A percentile compares a stretch with the other conserved stretches of the same genome.
Evolutionary conservation across 2,113 vertebrate species (phyloP).

Genomic region (Raja brachyura): DNA sequence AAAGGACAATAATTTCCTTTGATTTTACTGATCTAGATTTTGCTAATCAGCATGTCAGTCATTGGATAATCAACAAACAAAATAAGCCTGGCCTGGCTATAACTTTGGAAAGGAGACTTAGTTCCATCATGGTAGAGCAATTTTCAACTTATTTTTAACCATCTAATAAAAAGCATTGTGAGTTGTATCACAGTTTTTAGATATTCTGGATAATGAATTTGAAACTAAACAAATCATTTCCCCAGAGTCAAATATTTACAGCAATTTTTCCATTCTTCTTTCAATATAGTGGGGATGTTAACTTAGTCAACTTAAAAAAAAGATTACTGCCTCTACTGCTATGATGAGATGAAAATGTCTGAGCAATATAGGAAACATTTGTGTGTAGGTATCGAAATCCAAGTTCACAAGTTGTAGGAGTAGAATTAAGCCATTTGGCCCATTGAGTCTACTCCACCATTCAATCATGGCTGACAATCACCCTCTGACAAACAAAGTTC

Average conservation of each 20-base stretch:
- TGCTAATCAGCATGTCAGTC: neutral
- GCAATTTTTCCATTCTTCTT: neutral
- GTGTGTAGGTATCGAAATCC: neutral
- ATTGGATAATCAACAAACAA: neutral
- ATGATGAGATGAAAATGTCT: neutral
- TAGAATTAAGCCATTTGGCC: too few species aligned
- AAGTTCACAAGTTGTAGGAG: too few species aligned
- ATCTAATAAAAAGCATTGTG: neutral
- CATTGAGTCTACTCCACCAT: too few species aligned
- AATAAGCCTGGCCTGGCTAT: neutral
- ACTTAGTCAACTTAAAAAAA: neutral
- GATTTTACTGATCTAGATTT: neutral
- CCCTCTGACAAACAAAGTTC: too few species aligned
- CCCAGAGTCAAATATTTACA: neutral
- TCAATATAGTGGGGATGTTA: neutral
- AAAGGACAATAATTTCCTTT: neutral
- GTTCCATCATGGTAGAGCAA: neutral
- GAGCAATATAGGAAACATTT: neutral
- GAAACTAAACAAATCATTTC: neutral
- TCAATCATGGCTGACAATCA: too few species aligned
- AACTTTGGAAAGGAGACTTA: neutral
- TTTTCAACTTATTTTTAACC: neutral
- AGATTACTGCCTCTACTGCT: neutral
- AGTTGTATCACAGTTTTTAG: neutral
- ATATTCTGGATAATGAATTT: neutral